Percentiles rank a stretch among this genome's conserved stretches.
Evolutionary conservation across 2,113 vertebrate genomes (phyloP).

Genomic region (Plotosus lineatus): DNA sequence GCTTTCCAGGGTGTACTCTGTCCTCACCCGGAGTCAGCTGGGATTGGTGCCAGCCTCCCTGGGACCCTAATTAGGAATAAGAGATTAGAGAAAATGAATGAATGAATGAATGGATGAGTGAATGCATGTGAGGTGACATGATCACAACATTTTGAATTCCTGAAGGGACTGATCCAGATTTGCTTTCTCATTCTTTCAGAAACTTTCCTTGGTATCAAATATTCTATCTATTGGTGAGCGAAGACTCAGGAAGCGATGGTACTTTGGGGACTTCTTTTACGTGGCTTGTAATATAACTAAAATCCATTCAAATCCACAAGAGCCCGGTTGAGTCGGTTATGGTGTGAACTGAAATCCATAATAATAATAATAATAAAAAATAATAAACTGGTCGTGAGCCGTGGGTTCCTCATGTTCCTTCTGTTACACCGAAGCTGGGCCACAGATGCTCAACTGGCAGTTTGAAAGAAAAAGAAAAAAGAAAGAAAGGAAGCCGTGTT

Average conservation of each 20-base stretch:
- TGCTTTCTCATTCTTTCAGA: neutral
- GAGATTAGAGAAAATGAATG: too few relatives aligned
- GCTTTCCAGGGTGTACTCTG: too few relatives aligned
- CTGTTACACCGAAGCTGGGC: neutral
- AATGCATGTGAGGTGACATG: too few relatives aligned
- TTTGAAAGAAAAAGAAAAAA: too few relatives aligned
- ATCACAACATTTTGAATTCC: too few relatives aligned
- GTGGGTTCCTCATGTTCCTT: neutral
- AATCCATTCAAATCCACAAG: neutral
- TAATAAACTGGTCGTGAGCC: neutral
- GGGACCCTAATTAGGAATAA: too few relatives aligned
- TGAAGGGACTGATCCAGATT: too few relatives aligned
- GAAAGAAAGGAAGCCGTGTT: neutral
- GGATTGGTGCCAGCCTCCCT: too few relatives aligned
- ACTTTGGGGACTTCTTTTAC: neutral
- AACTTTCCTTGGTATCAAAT: neutral
- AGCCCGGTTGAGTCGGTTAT: neutral
- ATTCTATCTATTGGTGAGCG: neutral
- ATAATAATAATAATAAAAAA: too few relatives aligned
- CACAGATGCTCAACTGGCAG: slow-evolving; percentile 7
- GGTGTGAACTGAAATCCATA: neutral
- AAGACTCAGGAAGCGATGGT: neutral
- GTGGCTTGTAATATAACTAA: neutral
- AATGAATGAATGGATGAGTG: too few relatives aligned
- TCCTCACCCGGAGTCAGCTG: too few relatives aligned